A percentile compares a stretch with the other conserved stretches of the same genome.
Evolutionary conservation across 64 coral and sea anemone genomes (phyloP).

Genomic region (Montipora efflorescens): DNA sequence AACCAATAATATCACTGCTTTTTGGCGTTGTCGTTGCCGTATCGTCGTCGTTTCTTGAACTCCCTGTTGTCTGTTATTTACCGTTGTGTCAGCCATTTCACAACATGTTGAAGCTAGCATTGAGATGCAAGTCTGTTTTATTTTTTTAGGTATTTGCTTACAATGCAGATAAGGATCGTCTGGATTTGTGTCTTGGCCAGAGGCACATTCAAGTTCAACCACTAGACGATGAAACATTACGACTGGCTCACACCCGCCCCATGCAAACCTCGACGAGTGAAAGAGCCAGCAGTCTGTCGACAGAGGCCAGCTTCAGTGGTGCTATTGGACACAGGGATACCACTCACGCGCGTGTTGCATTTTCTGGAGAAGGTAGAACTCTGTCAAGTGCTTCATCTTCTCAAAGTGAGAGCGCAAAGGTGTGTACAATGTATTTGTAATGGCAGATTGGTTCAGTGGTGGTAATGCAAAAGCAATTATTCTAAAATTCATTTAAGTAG

Average conservation of each 20-base stretch:
- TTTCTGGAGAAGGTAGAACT: slow-evolving; percentile 88
- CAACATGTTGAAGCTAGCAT: background rate
- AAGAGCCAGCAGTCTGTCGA: slow-evolving; percentile 48
- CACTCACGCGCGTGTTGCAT: slow-evolving; percentile 64
- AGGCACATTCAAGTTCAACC: slow-evolving; percentile 87
- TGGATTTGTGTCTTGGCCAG: slow-evolving; percentile 93
- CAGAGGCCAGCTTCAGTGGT: slow-evolving; percentile 92
- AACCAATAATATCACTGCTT: no score
- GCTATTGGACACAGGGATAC: slow-evolving; percentile 71
- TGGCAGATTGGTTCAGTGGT: background rate
- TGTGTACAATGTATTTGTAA: background rate
- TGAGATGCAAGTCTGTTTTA: background rate
- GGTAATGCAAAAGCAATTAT: background rate
- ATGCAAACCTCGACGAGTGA: slow-evolving; percentile 4
- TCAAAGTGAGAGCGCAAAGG: background rate
- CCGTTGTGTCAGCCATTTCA: no score
- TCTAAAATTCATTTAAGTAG: background rate
- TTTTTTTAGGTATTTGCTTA: slow-evolving; percentile 87
- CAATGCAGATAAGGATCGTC: slow-evolving; percentile 86
- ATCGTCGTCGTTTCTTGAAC: no score
- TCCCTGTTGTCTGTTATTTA: no score
- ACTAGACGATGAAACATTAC: slow-evolving; percentile 60
- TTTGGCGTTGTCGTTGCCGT: no score
- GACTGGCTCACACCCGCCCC: slow-evolving; percentile 39
- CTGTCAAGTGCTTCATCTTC: slow-evolving; percentile 13